Conservation (phyloP, 2,797 vertebrate species). For the Sebastolobus altivelis region DNA sequence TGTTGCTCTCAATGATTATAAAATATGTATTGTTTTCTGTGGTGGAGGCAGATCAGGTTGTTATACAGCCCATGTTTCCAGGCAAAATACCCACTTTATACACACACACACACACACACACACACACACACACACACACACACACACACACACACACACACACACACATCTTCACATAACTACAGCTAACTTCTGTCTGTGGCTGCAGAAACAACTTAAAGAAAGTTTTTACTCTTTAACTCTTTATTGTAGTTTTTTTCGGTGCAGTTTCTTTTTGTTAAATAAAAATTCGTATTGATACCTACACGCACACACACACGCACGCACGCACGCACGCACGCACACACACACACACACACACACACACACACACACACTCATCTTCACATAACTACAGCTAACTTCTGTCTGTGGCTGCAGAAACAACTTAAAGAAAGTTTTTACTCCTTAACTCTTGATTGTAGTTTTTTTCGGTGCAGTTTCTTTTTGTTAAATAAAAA, state of each 20-base stretch:
- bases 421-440: neutral
- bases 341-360: too few species aligned
- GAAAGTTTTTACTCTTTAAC: neutral
- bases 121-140: slow-evolving; percentile 10
- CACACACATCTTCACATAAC: neutral
- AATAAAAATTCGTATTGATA: neutral
- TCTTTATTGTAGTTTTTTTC: neutral
- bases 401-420: neutral
- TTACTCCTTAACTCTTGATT: neutral
- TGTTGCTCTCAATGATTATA: slow-evolving; percentile 41
- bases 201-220: neutral
- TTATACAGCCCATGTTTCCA: neutral
- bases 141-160: neutral
- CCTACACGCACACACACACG: neutral
- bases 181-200: neutral
- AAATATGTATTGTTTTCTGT: slow-evolving; percentile 54
- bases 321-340: neutral
- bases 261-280: neutral
- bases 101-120: neutral
- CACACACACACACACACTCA: neutral
- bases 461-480: neutral
- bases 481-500: neutral
- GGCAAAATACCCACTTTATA: neutral
- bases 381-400: too few species aligned
- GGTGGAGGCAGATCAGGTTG: slow-evolving; percentile 27